Evolutionary conservation across 2,888 invertebrate genomes (phyloP).

Genomic region (Pandemis heparana): DNA sequence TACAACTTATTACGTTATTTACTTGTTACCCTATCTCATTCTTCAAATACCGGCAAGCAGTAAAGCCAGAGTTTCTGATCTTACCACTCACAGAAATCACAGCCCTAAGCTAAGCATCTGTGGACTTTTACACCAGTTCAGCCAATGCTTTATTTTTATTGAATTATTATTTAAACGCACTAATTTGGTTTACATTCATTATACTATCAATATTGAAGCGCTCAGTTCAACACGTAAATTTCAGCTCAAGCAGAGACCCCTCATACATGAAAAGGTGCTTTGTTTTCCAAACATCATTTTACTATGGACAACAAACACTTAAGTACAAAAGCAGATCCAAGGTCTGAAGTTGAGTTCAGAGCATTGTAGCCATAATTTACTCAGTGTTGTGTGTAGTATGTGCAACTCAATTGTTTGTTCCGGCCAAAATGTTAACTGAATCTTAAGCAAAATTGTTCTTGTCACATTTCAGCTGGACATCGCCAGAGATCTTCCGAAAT

Average conservation of each 20-base stretch:
- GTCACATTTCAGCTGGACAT: not conserved
- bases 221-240: no score
- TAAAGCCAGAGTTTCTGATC: no score
- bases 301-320: not conserved
- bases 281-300: not conserved
- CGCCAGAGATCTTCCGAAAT: no score
- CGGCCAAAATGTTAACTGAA: not conserved
- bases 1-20: constrained; percentile 9
- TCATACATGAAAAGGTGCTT: not conserved
- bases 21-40: not conserved
- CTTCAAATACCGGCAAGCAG: not conserved
- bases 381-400: not conserved
- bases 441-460: not conserved
- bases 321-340: not conserved
- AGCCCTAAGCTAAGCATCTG: no score
- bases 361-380: not conserved
- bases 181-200: no score
- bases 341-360: not conserved
- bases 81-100: no score
- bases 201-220: no score
- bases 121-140: no score
- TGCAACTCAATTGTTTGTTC: not conserved
- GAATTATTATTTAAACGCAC: no score
- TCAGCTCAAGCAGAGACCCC: no score
- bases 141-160: no score